A percentile compares a stretch with the other conserved stretches of the same genome.
Conservation (phyloP, 2,888 invertebrate genomes). For the Gymnoscelis rufifasciata region DNA sequence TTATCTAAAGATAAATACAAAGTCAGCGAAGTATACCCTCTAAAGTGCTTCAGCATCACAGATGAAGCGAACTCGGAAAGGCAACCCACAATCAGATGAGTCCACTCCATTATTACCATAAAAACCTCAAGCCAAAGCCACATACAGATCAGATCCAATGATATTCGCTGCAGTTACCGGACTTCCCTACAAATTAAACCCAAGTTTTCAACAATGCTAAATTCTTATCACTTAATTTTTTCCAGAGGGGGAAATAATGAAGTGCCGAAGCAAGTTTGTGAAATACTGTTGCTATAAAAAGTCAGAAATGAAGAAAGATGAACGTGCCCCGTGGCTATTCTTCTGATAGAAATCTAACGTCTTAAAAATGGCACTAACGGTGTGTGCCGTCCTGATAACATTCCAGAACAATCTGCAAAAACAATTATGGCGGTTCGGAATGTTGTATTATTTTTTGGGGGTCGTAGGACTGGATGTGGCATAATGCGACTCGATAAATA, state of each 20-base stretch:
- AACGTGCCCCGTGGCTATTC: slow-evolving; percentile 30
- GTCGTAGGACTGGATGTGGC: slow-evolving; percentile 51
- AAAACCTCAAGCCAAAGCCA: slow-evolving; percentile 11
- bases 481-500: slow-evolving; percentile 69
- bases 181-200: slow-evolving; percentile 15
- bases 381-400: slow-evolving; percentile 58
- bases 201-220: slow-evolving; percentile 20
- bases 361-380: slow-evolving; percentile 67
- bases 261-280: slow-evolving; percentile 28
- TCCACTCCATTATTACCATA: slow-evolving; percentile 19
- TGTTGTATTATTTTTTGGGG: slow-evolving; percentile 58
- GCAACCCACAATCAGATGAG: slow-evolving; percentile 17
- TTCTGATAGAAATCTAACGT: slow-evolving; percentile 40
- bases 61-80: slow-evolving; percentile 9
- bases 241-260: slow-evolving; percentile 29
- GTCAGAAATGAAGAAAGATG: slow-evolving; percentile 29
- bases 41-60: slow-evolving; percentile 10
- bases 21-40: slow-evolving; percentile 13
- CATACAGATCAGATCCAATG: slow-evolving; percentile 17
- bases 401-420: slow-evolving; percentile 64
- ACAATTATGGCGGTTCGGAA: slow-evolving; percentile 64
- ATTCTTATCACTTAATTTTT: slow-evolving; percentile 29
- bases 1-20: slow-evolving; percentile 14
- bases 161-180: slow-evolving; percentile 16
- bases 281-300: slow-evolving; percentile 33